Conservation (phyloP, 2,797 vertebrate species). For the Xiphophorus birchmanni region DNA sequence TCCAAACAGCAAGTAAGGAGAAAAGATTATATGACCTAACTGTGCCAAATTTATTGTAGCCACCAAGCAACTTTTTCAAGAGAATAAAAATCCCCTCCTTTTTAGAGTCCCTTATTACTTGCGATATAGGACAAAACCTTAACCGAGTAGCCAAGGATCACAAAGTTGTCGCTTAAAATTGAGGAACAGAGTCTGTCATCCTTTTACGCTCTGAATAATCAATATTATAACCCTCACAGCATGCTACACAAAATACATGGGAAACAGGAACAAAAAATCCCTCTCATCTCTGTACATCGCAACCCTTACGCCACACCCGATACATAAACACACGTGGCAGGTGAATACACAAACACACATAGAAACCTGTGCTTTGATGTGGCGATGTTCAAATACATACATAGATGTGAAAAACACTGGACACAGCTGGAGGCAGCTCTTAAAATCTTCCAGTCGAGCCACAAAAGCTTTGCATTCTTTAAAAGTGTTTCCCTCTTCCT, state of each 20-base stretch:
- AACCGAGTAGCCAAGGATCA: constrained; percentile 67
- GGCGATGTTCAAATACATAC: constrained; percentile 42
- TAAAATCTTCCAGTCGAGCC: constrained; percentile 21
- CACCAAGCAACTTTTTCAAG: constrained; percentile 30
- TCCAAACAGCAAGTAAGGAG: constrained; percentile 28
- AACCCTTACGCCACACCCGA: constrained; percentile 62
- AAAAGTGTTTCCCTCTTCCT: constrained; percentile 35
- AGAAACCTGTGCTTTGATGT: constrained; percentile 63
- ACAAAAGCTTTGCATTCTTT: constrained; percentile 37
- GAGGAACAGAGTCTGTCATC: constrained; percentile 51
- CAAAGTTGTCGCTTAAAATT: constrained; percentile 72
- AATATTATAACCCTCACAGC: constrained; percentile 49
- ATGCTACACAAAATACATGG: constrained; percentile 35
- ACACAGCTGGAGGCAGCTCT: constrained; percentile 36
- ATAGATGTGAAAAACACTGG: constrained; percentile 41
- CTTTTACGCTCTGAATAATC: constrained; percentile 53
- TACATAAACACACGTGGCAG: constrained; percentile 71
- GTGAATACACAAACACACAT: constrained; percentile 70
- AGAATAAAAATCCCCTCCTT: constrained; percentile 12
- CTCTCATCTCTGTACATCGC: constrained; percentile 53
- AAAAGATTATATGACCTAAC: constrained; percentile 59
- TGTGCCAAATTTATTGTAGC: constrained; percentile 50
- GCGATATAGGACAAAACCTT: constrained; percentile 57
- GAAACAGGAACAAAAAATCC: constrained; percentile 62
- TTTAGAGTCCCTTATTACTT: constrained; percentile 40